Evolutionary conservation across 2,797 vertebrate genomes (phyloP), one percentile per base, ranked within the genome.

Genomic region (Tympanoctomys barrerae): DNA sequence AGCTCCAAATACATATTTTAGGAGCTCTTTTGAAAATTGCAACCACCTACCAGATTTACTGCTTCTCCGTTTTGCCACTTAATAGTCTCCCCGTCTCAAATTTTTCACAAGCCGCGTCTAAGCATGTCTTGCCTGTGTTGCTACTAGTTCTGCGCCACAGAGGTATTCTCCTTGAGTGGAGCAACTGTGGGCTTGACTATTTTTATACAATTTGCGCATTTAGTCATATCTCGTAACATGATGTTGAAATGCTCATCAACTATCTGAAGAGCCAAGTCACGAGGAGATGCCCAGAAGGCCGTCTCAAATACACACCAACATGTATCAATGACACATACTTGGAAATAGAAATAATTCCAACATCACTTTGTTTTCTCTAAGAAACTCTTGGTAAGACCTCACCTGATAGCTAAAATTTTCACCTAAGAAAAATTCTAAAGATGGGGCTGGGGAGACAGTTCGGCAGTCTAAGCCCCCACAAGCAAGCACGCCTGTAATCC

Each of bases 311-410:
- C 9, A 80, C 7, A 89, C 39, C 16, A 36, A 57, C 64, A 82
- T 39, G n/a, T 11, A 91, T n/a, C 75, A 80, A 85, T 4, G 80
- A 49, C 12, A 13, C 8, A 57, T 1, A 80, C 5, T 84, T 81
- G 54, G 79, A 96, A 91, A 89, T 22, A 94, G 33, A 94, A 91
- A 84, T 64, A 64, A 94, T 90, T 90, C 90, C 78, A 68, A 79
- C 39, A 92, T 82, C 4, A 82, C 28, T 94, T n/a, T 66, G 24
- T 80, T 81, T 79, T 81, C 81, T 77, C 64, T 89, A 71, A 49
- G 68, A 95, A 97, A 79, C 36, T 57, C 6, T 88, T 66, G 36
- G 59, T 28, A 36, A 90, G 61, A 78, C 16, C 83, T 87, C 77
- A 87, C 13, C 85, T 87, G 91, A 91, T 26, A 95, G 5, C 14